Evolutionary conservation across 2,113 vertebrate genomes (phyloP).

Genomic region (Lonchura striata): DNA sequence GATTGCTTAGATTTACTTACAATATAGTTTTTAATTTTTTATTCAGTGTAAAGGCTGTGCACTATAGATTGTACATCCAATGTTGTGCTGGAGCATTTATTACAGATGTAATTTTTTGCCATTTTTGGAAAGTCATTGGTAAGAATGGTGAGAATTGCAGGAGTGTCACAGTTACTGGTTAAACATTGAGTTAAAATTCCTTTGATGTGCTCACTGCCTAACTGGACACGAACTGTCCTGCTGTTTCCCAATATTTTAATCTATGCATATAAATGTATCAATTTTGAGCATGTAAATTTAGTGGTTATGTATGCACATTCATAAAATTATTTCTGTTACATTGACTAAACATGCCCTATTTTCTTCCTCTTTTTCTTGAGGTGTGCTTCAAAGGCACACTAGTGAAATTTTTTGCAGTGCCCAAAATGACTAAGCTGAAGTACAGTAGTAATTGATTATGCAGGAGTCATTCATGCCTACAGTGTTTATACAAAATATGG

Average conservation of each 20-base stretch:
- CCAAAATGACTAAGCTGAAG: background rate
- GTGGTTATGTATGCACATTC: background rate
- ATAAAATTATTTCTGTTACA: background rate
- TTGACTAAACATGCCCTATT: background rate
- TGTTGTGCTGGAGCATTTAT: background rate
- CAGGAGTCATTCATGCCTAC: background rate
- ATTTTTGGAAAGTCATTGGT: background rate
- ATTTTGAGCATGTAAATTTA: background rate
- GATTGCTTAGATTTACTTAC: background rate
- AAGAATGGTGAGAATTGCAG: background rate
- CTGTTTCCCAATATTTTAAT: background rate
- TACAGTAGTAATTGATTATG: background rate
- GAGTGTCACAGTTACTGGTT: background rate
- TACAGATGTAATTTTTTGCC: background rate
- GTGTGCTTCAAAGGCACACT: background rate
- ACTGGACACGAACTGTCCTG: background rate
- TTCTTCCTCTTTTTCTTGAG: background rate
- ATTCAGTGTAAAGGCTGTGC: background rate
- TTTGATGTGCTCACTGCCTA: background rate
- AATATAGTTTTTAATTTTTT: background rate
- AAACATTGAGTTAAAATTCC: background rate
- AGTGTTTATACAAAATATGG: background rate
- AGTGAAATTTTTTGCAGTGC: background rate
- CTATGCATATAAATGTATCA: background rate
- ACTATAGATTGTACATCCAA: background rate